Evolutionary conservation across 2,888 invertebrate species (phyloP).

Genomic region (Pseudococcus viburni): DNA sequence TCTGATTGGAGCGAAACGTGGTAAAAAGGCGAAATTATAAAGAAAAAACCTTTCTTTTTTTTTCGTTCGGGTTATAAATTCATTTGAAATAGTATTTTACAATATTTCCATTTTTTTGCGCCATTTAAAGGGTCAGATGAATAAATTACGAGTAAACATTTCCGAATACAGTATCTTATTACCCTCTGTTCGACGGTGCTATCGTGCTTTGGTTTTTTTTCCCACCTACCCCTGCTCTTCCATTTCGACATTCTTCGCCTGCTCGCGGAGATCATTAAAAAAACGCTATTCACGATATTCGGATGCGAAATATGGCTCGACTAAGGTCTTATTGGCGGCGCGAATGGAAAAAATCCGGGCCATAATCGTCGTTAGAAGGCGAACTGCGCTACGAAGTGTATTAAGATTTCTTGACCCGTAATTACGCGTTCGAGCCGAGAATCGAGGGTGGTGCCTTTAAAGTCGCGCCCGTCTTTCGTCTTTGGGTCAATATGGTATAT

Average conservation of each 20-base stretch:
- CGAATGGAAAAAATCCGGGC: not conserved
- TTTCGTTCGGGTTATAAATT: conserved; percentile 38
- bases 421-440: conserved; percentile 13
- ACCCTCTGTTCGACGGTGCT: conserved; percentile 13
- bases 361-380: conserved; percentile 33
- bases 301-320: conserved; percentile 45
- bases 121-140: conserved; percentile 58
- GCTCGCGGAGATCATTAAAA: conserved; percentile 26
- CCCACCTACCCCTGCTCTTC: not conserved
- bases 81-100: conserved; percentile 54
- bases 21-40: conserved; percentile 48
- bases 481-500: not conserved
- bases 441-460: not conserved
- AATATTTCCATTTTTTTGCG: conserved; percentile 56
- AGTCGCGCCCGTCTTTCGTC: not conserved
- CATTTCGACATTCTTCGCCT: conserved; percentile 30
- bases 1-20: conserved; percentile 53
- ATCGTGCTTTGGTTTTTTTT: conserved; percentile 16
- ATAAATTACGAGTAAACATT: conserved; percentile 58
- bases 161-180: conserved; percentile 56
- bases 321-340: not conserved
- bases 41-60: conserved; percentile 37
- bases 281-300: conserved; percentile 53
- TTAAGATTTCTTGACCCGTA: conserved; percentile 55
- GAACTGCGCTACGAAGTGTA: not conserved